Evolutionary conservation across 2,888 invertebrate genomes (phyloP).

Genomic region (Protula sp.): DNA sequence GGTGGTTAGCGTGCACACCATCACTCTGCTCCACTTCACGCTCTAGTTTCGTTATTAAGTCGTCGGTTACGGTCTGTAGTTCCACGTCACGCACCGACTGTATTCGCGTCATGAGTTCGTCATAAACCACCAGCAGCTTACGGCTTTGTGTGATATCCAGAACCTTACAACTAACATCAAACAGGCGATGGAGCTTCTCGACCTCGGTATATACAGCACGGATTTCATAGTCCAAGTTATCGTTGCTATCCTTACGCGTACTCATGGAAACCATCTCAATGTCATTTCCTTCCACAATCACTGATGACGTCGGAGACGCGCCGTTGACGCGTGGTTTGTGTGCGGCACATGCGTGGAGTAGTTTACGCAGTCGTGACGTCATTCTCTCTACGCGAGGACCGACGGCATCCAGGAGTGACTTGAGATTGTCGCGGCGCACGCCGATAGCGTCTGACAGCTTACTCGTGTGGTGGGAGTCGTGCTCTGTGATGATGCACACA

Average conservation of each 20-base stretch:
- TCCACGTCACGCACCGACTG: constrained; percentile 16
- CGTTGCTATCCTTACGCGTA: neutral
- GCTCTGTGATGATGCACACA: constrained; percentile 12
- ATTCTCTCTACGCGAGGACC: constrained; percentile 6
- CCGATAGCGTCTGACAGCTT: constrained; percentile 8
- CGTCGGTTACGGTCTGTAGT: constrained; percentile 11
- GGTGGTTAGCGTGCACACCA: neutral
- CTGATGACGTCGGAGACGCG: too few relatives aligned
- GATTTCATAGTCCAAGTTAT: neutral
- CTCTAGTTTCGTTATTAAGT: constrained; percentile 5
- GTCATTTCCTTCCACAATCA: too few relatives aligned
- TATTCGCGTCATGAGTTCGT: constrained; percentile 10
- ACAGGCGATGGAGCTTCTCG: constrained; percentile 11
- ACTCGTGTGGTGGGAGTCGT: constrained; percentile 5
- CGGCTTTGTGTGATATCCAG: constrained; percentile 19
- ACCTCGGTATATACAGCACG: neutral
- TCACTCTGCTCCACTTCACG: neutral
- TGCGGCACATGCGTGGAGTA: neutral
- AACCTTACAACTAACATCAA: constrained; percentile 12
- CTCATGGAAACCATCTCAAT: neutral
- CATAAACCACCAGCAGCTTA: constrained; percentile 17
- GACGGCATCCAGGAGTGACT: constrained; percentile 6
- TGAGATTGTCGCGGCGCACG: constrained; percentile 7
- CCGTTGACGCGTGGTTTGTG: neutral
- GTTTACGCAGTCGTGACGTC: constrained; percentile 1